Conservation (phyloP, 2,797 vertebrate species). For the Galagoides demidoff region DNA sequence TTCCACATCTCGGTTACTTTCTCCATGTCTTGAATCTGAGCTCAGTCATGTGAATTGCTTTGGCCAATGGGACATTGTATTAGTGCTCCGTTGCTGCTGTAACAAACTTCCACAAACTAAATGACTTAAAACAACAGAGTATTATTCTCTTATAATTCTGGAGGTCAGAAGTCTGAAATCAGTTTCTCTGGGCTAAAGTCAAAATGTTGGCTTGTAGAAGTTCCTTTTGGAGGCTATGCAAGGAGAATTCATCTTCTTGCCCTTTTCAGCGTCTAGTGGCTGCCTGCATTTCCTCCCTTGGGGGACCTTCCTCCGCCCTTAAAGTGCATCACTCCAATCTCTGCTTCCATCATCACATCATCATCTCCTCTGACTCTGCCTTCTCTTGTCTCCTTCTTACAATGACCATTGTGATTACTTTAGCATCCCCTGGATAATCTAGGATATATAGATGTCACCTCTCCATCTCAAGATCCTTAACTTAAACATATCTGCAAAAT, state of each 20-base stretch:
- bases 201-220: neutral
- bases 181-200: neutral
- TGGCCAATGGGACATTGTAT: neutral
- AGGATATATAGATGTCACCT: neutral
- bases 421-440: neutral
- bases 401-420: neutral
- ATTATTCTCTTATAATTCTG: neutral
- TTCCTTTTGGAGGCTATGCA: neutral
- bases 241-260: neutral
- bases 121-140: neutral
- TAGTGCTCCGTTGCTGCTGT: slow-evolving; percentile 14
- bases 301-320: neutral
- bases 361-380: neutral
- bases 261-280: neutral
- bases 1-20: neutral
- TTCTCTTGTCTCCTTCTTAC: neutral
- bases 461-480: neutral
- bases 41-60: slow-evolving; percentile 10
- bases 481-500: neutral
- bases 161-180: neutral
- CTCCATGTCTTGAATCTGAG: neutral
- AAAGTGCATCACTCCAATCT: neutral
- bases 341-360: neutral
- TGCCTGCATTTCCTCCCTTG: neutral
- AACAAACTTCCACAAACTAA: neutral